Evolutionary conservation across 2,888 invertebrate species (phyloP), one percentile per base, ranked within the genome.

Genomic region (Caenorhabditis wallacei): DNA sequence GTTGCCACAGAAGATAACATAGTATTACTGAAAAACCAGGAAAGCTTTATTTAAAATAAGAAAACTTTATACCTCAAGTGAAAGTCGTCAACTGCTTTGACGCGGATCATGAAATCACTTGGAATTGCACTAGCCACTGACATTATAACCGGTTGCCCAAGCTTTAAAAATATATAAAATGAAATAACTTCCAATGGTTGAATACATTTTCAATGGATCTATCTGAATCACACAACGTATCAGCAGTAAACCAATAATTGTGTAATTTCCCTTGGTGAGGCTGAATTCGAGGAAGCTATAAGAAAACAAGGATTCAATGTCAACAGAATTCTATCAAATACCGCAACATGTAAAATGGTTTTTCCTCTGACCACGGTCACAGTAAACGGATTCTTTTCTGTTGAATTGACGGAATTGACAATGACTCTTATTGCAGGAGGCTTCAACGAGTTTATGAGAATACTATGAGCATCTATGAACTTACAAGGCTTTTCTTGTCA

Each of bases 51-150:
- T 35, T 7, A 35, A 35, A 35, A 35, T 35, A 35, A 35, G 40
- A 5, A 40, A 40, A 8, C 16, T 40, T 10, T 35, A n/a, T 2
- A 61, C 71, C 71, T n/a, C n/a, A 72, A 37, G 13, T 63, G 54
- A 54, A 54, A 63, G 30, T 72, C 18, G 2, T 63, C 13, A 0
- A 63, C 72, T 1, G 63, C 11, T 37, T 63, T 63, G 8, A 54
- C 61, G 3, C 53, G 13, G n/a, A 72, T 18, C 13, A 16, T 40
- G 20, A 54, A 72, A 3, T 16, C 10, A 3, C 22, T 37, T 5
- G 54, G 53, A n/a, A 54, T 5, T 0, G 72, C 46, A 43, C 72
- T 72, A 7, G 72, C 72, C 16, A 72, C 43, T 13, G 72, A 72
- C 37, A 63, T 35, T 53, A 40, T 63, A 1, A 63, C 63, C 0